phyloP scores from a whole-genome alignment of 1,140 invertebrate genomes.

The Metaphire vulgaris region DNA sequence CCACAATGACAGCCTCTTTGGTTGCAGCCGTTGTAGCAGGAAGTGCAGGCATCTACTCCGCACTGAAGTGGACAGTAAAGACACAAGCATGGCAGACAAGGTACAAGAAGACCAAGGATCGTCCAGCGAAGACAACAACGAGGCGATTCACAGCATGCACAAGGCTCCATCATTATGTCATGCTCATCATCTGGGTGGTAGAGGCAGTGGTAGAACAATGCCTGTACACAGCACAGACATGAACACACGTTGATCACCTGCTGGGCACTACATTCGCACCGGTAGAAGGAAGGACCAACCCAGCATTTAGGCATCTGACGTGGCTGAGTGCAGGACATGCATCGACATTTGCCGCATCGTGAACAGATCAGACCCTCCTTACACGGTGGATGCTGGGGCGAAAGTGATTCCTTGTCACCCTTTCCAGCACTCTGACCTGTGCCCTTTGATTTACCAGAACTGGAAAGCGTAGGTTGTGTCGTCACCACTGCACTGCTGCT shows the following conservation, averaged over 20 bases:
- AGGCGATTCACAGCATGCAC: slow-evolving; percentile 63
- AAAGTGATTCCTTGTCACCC: background rate
- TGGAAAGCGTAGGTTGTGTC: slow-evolving; percentile 6
- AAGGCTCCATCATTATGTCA: slow-evolving; percentile 72
- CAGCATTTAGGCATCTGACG: slow-evolving; percentile 74
- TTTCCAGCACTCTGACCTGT: background rate
- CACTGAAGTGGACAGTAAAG: slow-evolving; percentile 85
- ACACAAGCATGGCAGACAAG: slow-evolving; percentile 75
- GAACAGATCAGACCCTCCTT: slow-evolving; percentile 68
- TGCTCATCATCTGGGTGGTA: slow-evolving; percentile 61
- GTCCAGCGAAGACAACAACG: slow-evolving; percentile 69
- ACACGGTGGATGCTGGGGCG: background rate
- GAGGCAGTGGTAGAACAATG: slow-evolving; percentile 82
- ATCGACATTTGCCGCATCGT: slow-evolving; percentile 75
- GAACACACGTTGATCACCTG: slow-evolving; percentile 77
- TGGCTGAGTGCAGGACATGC: slow-evolving; percentile 76
- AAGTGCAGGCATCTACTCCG: slow-evolving; percentile 68
- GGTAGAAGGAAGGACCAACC: slow-evolving; percentile 69
- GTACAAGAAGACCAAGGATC: slow-evolving; percentile 69
- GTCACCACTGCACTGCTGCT: background rate
- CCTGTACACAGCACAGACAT: slow-evolving; percentile 87
- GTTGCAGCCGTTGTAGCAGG: slow-evolving; percentile 70
- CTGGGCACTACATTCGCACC: slow-evolving; percentile 77
- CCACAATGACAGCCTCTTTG: slow-evolving; percentile 62
- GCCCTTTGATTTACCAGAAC: background rate